Base-by-base conservation (phyloP, 2,113 vertebrate species). In the Onychostruthus taczanowskii region DNA sequence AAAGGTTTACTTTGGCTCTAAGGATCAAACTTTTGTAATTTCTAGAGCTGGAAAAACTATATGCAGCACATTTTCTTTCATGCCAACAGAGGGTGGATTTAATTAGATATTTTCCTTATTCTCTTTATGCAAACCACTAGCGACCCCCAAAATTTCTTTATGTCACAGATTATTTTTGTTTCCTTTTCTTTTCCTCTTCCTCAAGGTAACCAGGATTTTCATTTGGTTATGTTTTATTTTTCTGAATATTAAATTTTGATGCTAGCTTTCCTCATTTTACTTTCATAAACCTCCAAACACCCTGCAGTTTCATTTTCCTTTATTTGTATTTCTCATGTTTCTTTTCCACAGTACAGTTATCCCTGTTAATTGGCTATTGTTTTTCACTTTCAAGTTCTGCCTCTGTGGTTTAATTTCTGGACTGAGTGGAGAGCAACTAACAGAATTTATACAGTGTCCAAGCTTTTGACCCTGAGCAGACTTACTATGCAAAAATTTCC, bases 351-450 rank as follows among this genome's bases (percentile, higher is more conserved):
- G 52, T 78, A 31, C 21, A n/a, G 56, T 95, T 95, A 59, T 85
- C 35, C 96, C 55, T 91, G 37, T 89, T 96, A 96, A 94, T 93
- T 96, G 37, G 33, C 69, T 93, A 92, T 70, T 94, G 63, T 83
- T 89, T 95, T 96, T 92, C 69, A 33, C 56, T 95, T 95, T 89
- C 66, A 90, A 53, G 77, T 78, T 92, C 44, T 91, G 43, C 68
- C 73, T 46, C 83, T 88, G 64, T 67, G 41, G n/a, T 78, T 95
- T 94, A 94, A 87, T 84, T 97, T 62, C 43, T 95, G 78, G 81
- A 58, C 62, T 84, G 44, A 95, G 50, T 43, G 88, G 41, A 92
- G 21, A 93, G 31, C 5, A 46, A 50, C 43, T 66, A 92, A 66
- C 5, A 81, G 62, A 82, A 82, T 94, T 95, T 94, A 86, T 85